Percentiles rank a stretch among this genome's conserved stretches.
These are phyloP conservation scores for Clostera curtula DNA, from an alignment of 2,888 invertebrate species.

Conservation along the genomic window DNA sequence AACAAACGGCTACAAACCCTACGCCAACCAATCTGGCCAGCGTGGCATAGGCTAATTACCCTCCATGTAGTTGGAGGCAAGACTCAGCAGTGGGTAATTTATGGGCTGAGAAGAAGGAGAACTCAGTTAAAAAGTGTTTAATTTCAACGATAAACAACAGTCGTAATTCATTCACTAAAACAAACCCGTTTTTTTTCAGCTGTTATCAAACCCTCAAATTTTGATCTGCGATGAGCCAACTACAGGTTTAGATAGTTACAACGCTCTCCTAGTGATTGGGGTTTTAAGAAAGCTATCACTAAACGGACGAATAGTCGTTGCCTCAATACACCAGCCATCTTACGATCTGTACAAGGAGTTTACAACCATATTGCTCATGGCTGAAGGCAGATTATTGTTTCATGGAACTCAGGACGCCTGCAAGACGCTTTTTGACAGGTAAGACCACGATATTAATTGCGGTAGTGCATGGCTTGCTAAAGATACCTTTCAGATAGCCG, in stretches of 20 bases:
- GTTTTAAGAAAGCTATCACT: constrained; percentile 77
- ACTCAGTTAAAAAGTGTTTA: too few species aligned
- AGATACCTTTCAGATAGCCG: too few species aligned
- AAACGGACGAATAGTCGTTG: constrained; percentile 83
- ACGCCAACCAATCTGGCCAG: too few species aligned
- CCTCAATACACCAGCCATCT: constrained; percentile 93
- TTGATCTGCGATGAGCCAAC: constrained; percentile 96
- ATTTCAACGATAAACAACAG: not conserved
- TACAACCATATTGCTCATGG: constrained; percentile 82
- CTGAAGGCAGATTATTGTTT: constrained; percentile 84
- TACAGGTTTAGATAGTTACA: constrained; percentile 92
- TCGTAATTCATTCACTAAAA: not conserved
- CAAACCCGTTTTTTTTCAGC: constrained; percentile 51
- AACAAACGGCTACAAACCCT: too few species aligned
- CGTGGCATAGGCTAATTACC: too few species aligned
- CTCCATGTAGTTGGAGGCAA: too few species aligned
- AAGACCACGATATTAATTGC: too few species aligned
- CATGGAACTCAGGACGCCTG: constrained; percentile 83
- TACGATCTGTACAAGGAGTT: constrained; percentile 88
- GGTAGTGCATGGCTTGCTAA: too few species aligned
- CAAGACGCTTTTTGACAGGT: constrained; percentile 78
- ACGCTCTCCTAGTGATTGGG: constrained; percentile 84
- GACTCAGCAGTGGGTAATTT: too few species aligned
- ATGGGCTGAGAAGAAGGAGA: too few species aligned
- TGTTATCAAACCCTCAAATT: constrained; percentile 89